Percentiles rank a stretch among this genome's conserved stretches.
phyloP scores from a whole-genome alignment of 2,888 invertebrate species.

The Drosophila picticornis region DNA sequence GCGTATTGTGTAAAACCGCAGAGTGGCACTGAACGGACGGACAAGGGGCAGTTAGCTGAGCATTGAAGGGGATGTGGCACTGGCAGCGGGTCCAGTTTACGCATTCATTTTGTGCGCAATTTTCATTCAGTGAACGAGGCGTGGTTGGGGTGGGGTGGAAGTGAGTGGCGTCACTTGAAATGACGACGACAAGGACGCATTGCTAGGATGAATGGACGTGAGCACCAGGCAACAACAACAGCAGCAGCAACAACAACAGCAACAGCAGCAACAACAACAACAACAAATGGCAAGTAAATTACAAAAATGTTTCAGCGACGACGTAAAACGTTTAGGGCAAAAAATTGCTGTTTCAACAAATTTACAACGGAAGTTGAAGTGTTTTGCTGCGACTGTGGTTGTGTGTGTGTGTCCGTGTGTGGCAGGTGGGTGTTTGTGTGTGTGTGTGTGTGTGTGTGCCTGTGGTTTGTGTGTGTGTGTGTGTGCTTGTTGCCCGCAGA shows the following conservation, averaged over 20 bases:
- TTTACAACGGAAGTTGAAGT: constrained; percentile 79
- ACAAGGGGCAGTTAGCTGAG: background rate
- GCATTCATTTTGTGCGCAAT: constrained; percentile 68
- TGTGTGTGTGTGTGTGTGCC: constrained; percentile 24
- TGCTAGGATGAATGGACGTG: constrained; percentile 64
- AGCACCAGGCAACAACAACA: constrained; percentile 57
- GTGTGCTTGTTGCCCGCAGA: constrained; percentile 36
- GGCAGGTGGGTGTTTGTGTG: constrained; percentile 35
- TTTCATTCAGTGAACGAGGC: constrained; percentile 42
- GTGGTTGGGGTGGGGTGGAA: background rate
- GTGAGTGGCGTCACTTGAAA: constrained; percentile 42
- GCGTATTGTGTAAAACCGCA: constrained; percentile 75
- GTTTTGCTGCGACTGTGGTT: constrained; percentile 39
- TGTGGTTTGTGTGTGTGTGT: constrained; percentile 23
- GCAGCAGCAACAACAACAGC: constrained; percentile 29
- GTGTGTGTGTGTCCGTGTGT: constrained; percentile 22
- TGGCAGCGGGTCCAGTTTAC: constrained; percentile 58
- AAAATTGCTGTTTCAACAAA: constrained; percentile 80
- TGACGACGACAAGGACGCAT: constrained; percentile 49
- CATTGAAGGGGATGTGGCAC: background rate
- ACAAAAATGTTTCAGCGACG: constrained; percentile 66
- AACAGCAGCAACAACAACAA: constrained; percentile 34
- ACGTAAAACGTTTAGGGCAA: constrained; percentile 61
- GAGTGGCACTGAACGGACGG: constrained; percentile 16
- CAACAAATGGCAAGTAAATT: constrained; percentile 71